Percentiles rank a stretch among this genome's conserved stretches.
Evolutionary conservation across 1,140 invertebrate species (phyloP).

Genomic region (Euura saliciscinereae): DNA sequence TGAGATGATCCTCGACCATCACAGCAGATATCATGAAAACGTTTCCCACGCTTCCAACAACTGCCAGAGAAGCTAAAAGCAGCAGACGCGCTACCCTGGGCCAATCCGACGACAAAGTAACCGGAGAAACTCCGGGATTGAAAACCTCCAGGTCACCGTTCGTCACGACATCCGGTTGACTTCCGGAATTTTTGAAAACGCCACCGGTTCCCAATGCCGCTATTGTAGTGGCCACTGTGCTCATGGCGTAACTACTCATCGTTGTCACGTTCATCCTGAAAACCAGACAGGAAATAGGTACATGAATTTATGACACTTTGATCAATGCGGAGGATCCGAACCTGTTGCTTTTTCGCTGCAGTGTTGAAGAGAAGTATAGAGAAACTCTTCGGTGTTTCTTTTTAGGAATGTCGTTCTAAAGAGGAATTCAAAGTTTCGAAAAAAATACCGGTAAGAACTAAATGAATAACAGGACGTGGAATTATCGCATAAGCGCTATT

Average conservation of each 20-base stretch:
- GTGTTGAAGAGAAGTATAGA: no score
- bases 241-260: conserved; percentile 20
- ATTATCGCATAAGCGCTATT: no score
- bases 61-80: conserved; percentile 68
- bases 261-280: conserved; percentile 12
- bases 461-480: no score
- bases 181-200: background rate
- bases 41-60: conserved; percentile 74
- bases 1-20: conserved; percentile 75
- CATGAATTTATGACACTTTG: no score
- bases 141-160: conserved; percentile 41
- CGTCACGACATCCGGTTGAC: conserved; percentile 33
- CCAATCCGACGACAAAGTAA: conserved; percentile 72
- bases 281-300: background rate
- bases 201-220: conserved; percentile 35
- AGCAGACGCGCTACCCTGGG: conserved; percentile 71
- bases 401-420: no score
- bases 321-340: no score
- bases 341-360: no score
- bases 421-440: no score
- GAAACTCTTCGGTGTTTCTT: no score
- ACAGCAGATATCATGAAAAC: conserved; percentile 79
- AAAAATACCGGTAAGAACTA: no score
- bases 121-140: conserved; percentile 57
- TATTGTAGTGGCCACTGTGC: conserved; percentile 37